Evolutionary conservation across 2,888 invertebrate species (phyloP).

Genomic region (Patella pellucida): DNA sequence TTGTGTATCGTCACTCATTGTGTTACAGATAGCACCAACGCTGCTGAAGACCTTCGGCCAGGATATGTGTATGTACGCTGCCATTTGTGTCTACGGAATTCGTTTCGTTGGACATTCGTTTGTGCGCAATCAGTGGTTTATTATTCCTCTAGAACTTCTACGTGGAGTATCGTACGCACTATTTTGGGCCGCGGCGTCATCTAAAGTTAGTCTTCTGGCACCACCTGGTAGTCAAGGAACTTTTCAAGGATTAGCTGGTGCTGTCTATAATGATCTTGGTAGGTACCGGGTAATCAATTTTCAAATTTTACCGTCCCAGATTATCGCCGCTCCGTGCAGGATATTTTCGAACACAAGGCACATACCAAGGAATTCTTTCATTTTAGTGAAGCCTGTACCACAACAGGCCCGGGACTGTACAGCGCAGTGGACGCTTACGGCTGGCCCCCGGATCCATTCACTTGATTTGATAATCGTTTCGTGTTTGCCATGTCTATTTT

Average conservation of each 20-base stretch:
- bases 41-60: slow-evolving; percentile 83
- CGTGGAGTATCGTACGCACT: slow-evolving; percentile 91
- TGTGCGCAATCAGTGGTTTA: slow-evolving; percentile 84
- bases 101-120: slow-evolving; percentile 86
- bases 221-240: slow-evolving; percentile 30
- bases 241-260: slow-evolving; percentile 35
- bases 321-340: too few relatives aligned
- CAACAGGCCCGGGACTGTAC: too few relatives aligned
- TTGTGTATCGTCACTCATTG: slow-evolving; percentile 33
- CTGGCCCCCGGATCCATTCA: too few relatives aligned
- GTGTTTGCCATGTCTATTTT: too few relatives aligned
- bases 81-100: slow-evolving; percentile 83
- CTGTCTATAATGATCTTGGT: slow-evolving; percentile 40
- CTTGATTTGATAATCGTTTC: too few relatives aligned
- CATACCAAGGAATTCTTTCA: too few relatives aligned
- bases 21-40: slow-evolving; percentile 75
- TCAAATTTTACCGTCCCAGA: background rate
- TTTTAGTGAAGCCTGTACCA: too few relatives aligned
- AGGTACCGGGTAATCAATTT: background rate
- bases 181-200: slow-evolving; percentile 92
- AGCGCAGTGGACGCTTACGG: too few relatives aligned
- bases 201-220: slow-evolving; percentile 75
- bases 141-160: slow-evolving; percentile 85
- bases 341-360: too few relatives aligned
- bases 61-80: slow-evolving; percentile 85